These are phyloP conservation scores for Cinara cedri DNA, from an alignment of 2,888 invertebrate species.

Conservation along the genomic window DNA sequence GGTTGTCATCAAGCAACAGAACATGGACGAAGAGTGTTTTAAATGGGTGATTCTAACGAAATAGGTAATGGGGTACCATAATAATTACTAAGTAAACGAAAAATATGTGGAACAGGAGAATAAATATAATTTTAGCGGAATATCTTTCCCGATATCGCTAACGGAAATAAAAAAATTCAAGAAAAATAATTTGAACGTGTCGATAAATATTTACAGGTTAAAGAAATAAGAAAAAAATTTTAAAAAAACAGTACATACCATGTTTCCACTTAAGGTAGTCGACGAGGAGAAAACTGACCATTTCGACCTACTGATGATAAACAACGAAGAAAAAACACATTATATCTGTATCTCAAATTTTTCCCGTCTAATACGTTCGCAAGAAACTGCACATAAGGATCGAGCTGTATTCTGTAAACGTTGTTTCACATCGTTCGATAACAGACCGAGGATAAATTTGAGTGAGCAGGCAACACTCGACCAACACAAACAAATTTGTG, in stretches of 20 bases:
- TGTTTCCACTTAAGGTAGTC: neutral
- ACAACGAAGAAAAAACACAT: neutral
- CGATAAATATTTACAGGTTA: too few species aligned
- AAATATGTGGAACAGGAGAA: neutral
- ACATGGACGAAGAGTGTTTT: neutral
- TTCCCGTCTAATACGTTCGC: too few species aligned
- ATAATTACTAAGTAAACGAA: neutral
- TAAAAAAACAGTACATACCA: neutral
- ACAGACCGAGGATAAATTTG: neutral
- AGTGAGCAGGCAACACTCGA: neutral
- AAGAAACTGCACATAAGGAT: too few species aligned
- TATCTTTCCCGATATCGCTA: neutral
- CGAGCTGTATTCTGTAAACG: too few species aligned
- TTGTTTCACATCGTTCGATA: neutral
- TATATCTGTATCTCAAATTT: neutral
- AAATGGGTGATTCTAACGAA: neutral
- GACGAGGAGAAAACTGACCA: neutral
- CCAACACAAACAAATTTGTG: neutral
- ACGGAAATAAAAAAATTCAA: neutral
- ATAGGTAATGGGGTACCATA: neutral
- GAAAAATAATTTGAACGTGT: constrained; percentile 8
- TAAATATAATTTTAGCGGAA: neutral
- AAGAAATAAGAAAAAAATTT: neutral
- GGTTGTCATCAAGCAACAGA: neutral
- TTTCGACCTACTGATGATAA: neutral